Evolutionary conservation across 2,113 vertebrate genomes (phyloP).

Genomic region (Terrapene triunguis): DNA sequence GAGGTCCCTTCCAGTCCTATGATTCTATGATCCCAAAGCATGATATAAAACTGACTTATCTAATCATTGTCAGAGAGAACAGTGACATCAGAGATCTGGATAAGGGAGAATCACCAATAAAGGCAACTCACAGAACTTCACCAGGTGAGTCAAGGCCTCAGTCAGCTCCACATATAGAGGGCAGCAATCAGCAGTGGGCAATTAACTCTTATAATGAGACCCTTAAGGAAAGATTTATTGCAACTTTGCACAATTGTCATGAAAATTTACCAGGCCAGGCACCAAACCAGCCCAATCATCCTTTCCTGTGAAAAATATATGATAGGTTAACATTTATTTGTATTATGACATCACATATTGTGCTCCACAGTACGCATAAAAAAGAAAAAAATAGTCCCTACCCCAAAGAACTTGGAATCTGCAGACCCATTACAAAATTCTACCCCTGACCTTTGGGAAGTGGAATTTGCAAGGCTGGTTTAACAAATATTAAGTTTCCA

Average conservation of each 20-base stretch:
- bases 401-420: neutral
- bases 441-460: neutral
- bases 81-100: neutral
- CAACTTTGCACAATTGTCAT: neutral
- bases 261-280: neutral
- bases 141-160: neutral
- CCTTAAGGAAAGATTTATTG: neutral
- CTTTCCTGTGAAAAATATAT: neutral
- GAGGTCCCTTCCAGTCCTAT: too few species aligned
- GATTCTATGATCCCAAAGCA: conserved; percentile 5
- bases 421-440: neutral
- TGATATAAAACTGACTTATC: neutral
- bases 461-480: neutral
- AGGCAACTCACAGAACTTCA: neutral
- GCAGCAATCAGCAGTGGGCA: neutral
- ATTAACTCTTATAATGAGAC: conserved; percentile 29
- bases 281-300: conserved; percentile 9
- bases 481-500: neutral
- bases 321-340: neutral
- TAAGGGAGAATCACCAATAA: neutral
- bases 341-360: neutral
- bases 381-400: neutral
- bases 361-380: neutral
- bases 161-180: conserved; percentile 11
- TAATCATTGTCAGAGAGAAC: neutral